These are phyloP conservation scores for Mythimna loreyi DNA, from an alignment of 2,888 invertebrate genomes.

Conservation along the genomic window DNA sequence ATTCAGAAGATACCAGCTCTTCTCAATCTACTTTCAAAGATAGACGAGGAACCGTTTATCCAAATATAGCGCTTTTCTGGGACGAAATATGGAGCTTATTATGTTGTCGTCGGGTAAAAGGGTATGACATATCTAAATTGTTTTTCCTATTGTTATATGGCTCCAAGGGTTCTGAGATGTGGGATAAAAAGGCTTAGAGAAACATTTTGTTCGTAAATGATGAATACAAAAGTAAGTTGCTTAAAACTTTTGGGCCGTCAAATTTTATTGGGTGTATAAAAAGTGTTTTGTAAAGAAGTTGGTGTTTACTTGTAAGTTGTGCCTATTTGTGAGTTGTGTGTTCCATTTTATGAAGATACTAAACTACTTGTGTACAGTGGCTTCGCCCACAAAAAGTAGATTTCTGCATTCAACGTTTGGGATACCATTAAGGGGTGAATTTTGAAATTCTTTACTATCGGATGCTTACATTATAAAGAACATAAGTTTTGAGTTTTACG, in stretches of 20 bases:
- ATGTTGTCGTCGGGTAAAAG: conserved; percentile 58
- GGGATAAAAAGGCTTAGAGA: conserved; percentile 44
- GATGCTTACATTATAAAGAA: no score
- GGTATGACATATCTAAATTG: conserved; percentile 64
- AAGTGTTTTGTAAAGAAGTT: neutral
- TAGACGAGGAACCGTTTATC: conserved; percentile 51
- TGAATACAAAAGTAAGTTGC: conserved; percentile 35
- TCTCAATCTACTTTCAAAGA: conserved; percentile 25
- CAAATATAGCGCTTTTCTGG: conserved; percentile 39
- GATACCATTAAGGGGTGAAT: no score
- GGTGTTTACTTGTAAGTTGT: neutral
- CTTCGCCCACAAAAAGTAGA: no score
- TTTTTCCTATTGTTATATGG: conserved; percentile 59
- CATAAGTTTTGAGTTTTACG: no score
- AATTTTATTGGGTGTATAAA: conserved; percentile 12
- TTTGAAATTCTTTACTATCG: no score
- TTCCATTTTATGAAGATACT: no score
- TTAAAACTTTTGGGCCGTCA: conserved; percentile 19
- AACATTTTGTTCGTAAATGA: conserved; percentile 49
- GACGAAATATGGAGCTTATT: conserved; percentile 50
- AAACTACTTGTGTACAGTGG: no score
- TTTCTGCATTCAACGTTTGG: no score
- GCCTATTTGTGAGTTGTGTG: neutral
- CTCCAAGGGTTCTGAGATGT: conserved; percentile 47
- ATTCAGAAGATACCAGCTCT: conserved; percentile 49